phyloP scores from a whole-genome alignment of 2,888 invertebrate species.

The Hedya salicella region DNA sequence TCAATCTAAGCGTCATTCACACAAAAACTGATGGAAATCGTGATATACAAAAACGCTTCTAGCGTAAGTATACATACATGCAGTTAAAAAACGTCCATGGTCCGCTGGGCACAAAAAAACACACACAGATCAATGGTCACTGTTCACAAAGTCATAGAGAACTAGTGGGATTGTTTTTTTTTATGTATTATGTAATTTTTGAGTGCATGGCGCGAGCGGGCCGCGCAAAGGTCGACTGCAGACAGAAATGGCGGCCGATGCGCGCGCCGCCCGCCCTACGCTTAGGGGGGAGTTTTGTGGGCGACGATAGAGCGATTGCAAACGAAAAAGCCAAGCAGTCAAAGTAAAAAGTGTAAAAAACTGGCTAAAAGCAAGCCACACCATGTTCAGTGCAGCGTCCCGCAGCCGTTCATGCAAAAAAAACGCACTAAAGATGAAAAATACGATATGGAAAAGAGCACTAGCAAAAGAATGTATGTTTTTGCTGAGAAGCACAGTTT shows the following conservation, averaged over 20 bases:
- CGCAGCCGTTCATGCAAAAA: too few relatives aligned
- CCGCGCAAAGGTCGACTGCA: conserved; percentile 77
- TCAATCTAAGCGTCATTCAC: conserved; percentile 24
- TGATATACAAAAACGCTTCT: conserved; percentile 19
- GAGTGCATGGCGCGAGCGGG: conserved; percentile 73
- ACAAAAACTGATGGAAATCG: conserved; percentile 14
- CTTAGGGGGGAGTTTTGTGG: conserved; percentile 54
- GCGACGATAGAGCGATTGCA: not conserved
- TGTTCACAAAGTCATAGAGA: conserved; percentile 42
- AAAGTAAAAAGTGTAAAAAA: not conserved
- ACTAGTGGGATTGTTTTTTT: conserved; percentile 36
- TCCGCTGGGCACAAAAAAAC: conserved; percentile 25
- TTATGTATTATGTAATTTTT: conserved; percentile 35
- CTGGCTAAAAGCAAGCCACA: too few relatives aligned
- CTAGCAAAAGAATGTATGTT: too few relatives aligned
- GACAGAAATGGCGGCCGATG: conserved; percentile 78
- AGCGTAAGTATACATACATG: conserved; percentile 23
- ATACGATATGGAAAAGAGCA: too few relatives aligned
- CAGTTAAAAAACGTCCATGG: conserved; percentile 36
- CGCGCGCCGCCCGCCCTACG: conserved; percentile 81
- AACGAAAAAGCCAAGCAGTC: not conserved
- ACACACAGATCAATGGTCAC: conserved; percentile 38
- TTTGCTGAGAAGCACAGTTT: too few relatives aligned
- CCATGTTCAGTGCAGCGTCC: too few relatives aligned
- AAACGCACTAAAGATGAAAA: too few relatives aligned